Evolutionary conservation across 2,888 invertebrate species (phyloP).

Genomic region (Agrilus biguttatus): DNA sequence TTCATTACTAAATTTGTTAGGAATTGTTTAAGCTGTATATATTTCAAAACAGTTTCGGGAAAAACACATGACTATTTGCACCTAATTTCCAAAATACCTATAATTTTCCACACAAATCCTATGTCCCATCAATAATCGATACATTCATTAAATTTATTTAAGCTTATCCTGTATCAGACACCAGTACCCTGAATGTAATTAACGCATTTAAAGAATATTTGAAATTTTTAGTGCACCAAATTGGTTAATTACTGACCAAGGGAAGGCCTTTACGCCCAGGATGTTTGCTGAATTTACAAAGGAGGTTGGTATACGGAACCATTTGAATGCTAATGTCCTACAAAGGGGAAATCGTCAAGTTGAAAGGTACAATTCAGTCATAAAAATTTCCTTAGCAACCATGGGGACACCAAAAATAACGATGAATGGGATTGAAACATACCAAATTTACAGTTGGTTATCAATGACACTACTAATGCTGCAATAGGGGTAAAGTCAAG

Average conservation of each 20-base stretch:
- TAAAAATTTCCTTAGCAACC: neutral
- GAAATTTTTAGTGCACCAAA: constrained; percentile 4
- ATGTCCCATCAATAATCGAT: constrained; percentile 5
- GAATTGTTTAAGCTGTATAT: constrained; percentile 16
- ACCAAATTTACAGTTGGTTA: neutral
- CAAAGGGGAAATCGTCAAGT: constrained; percentile 1
- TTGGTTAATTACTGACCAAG: constrained; percentile 3
- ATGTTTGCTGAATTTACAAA: constrained; percentile 4
- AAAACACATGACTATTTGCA: constrained; percentile 10
- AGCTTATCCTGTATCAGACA: neutral
- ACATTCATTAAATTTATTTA: constrained; percentile 1
- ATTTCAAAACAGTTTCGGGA: constrained; percentile 13
- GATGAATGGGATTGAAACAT: neutral
- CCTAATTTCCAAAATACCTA: constrained; percentile 4
- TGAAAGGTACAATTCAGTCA: neutral
- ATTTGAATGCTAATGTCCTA: neutral
- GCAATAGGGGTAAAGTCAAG: neutral
- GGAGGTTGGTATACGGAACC: constrained; percentile 2
- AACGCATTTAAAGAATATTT: constrained; percentile 4
- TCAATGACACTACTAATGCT: neutral
- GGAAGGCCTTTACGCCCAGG: constrained; percentile 2
- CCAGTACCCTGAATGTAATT: neutral
- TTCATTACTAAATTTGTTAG: constrained; percentile 16
- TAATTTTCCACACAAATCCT: constrained; percentile 4
- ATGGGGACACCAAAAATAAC: neutral